Conservation (phyloP, 2,888 invertebrate species). For the Leptinotarsa tumamoca region DNA sequence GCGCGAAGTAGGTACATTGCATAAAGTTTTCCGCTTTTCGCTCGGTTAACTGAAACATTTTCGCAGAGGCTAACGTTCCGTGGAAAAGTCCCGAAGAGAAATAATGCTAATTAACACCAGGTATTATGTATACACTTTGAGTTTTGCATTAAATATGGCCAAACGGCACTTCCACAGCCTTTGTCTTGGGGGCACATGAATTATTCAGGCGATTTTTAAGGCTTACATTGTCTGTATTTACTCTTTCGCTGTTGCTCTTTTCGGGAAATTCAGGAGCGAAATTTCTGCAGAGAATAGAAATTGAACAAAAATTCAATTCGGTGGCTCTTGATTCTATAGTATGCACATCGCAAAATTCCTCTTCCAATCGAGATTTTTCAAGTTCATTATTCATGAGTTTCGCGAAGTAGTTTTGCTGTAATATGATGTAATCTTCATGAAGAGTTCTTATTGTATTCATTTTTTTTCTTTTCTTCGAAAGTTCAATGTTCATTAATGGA, state of each 20-base stretch:
- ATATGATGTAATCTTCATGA: too few species aligned
- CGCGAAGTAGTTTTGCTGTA: too few species aligned
- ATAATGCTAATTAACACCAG: constrained; percentile 33
- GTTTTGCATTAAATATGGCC: constrained; percentile 19
- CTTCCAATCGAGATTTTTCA: too few species aligned
- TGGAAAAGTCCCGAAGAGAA: constrained; percentile 23
- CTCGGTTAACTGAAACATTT: constrained; percentile 32
- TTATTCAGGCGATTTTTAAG: constrained; percentile 10
- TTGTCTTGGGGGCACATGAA: constrained; percentile 11
- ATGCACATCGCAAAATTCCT: too few species aligned
- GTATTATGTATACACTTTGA: constrained; percentile 26
- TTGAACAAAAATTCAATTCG: too few species aligned
- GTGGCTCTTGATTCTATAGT: too few species aligned
- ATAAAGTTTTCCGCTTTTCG: constrained; percentile 29
- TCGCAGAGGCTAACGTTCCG: constrained; percentile 22
- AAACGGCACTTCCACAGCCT: not conserved
- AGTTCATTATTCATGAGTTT: too few species aligned
- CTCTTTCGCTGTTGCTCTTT: not conserved
- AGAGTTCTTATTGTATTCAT: too few species aligned
- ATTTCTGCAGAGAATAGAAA: not conserved
- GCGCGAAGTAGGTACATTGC: constrained; percentile 28
- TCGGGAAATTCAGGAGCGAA: not conserved
- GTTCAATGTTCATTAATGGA: too few species aligned
- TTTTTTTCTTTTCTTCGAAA: too few species aligned
- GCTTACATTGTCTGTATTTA: constrained; percentile 1